Conservation (phyloP, 2,888 invertebrate species). For the Eudemis profundana region DNA sequence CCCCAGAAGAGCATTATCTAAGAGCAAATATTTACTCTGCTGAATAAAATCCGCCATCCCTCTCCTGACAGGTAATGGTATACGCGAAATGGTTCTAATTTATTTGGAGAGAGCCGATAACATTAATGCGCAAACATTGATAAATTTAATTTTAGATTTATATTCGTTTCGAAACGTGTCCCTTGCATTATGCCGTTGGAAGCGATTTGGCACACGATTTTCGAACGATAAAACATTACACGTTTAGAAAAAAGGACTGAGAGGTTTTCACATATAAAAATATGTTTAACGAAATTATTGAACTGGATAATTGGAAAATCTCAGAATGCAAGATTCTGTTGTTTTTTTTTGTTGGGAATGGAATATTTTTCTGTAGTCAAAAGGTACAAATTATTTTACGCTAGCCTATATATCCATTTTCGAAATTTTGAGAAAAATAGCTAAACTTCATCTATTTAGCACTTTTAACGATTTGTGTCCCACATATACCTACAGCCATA, state of each 20-base stretch:
- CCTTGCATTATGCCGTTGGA: slow-evolving; percentile 17
- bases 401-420: too few relatives aligned
- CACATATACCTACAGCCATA: too few relatives aligned
- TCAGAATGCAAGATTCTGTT: too few relatives aligned
- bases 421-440: too few relatives aligned
- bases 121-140: slow-evolving; percentile 42
- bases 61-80: slow-evolving; percentile 44
- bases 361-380: too few relatives aligned
- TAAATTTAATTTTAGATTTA: slow-evolving; percentile 42
- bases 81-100: slow-evolving; percentile 42
- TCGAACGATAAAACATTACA: background rate
- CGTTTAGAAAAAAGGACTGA: background rate
- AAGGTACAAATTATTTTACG: too few relatives aligned
- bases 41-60: slow-evolving; percentile 41
- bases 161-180: slow-evolving; percentile 30
- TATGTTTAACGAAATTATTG: too few relatives aligned
- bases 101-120: slow-evolving; percentile 41
- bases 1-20: slow-evolving; percentile 42
- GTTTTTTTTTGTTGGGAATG: too few relatives aligned
- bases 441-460: too few relatives aligned
- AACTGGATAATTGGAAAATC: too few relatives aligned
- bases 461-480: too few relatives aligned
- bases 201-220: slow-evolving; percentile 4
- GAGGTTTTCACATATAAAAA: too few relatives aligned
- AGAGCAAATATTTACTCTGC: slow-evolving; percentile 41